Evolutionary conservation across 1,140 invertebrate genomes (phyloP), one percentile per base, ranked within the genome.

Genomic region (Heliconius himera): DNA sequence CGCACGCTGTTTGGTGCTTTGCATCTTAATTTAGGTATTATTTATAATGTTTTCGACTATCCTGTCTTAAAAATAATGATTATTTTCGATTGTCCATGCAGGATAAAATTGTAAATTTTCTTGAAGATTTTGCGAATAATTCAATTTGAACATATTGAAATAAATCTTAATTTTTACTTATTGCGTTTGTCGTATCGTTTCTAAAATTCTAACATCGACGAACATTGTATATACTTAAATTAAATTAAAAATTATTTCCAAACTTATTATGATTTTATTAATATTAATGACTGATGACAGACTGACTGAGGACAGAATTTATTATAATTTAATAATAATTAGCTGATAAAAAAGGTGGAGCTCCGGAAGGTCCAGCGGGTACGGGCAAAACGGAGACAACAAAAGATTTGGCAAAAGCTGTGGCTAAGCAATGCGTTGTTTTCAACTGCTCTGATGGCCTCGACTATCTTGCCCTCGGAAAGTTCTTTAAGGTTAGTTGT

Each of bases 351-450:
- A 46, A 13, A 96, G 96, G 97, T 72, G 98, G 98, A 38, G 98
- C 98, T 22, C 98, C 98, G 0, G 98, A 99, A 95, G 99, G 99
- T 13, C 98, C 99, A 0, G 98, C 99, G 6, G 98, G 98, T 54
- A 98, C 98, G 1, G 99, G 99, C 29, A 99, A 99, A 94, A 99
- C 98, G 1, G 99, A 99, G 94, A 99, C 98, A 0, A 98, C 97
- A 0, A 99, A 99, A 94, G 99, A 99, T 96, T 95, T 99, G 82
- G 98, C 98, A 1, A 99, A 99, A 94, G 98, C 98, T 9, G 97
- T 99, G 1, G 98, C 98, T 0, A 99, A 99, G 88, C 98, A 99
- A 90, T 99, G 98, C 89, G 98, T 99, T 8, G 98, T 99, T 0
- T 99, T 99, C 89, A 99, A 99, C 95, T 99, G 99, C 89, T 99